These are phyloP conservation scores for Beroe forskalii DNA, from an alignment of 37 sponge, comb jelly and placozoan genomes.

Conservation along the genomic window DNA sequence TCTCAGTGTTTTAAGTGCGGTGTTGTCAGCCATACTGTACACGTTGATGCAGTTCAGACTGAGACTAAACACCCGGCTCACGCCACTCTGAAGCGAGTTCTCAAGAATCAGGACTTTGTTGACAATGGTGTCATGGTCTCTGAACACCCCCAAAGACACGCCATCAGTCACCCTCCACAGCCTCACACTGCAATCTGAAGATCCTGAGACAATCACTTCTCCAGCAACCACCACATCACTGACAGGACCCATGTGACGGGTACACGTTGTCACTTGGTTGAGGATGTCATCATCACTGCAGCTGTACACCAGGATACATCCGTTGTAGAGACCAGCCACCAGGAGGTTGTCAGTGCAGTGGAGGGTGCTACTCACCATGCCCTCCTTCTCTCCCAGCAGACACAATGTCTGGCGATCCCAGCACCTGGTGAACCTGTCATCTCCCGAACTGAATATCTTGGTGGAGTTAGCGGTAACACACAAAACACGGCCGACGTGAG, in stretches of 20 bases:
- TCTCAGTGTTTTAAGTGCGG: background rate
- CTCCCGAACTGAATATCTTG: background rate
- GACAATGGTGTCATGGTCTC: slow-evolving; percentile 42
- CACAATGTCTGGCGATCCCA: background rate
- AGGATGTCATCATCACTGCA: background rate
- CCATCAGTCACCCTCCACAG: slow-evolving; percentile 1
- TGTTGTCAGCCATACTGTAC: background rate
- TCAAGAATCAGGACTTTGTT: background rate
- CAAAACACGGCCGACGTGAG: slow-evolving; percentile 18
- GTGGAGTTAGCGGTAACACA: background rate
- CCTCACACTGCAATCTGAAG: slow-evolving; percentile 36
- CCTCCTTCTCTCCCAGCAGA: background rate
- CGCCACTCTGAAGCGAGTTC: background rate
- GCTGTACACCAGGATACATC: background rate
- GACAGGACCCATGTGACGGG: slow-evolving; percentile 60
- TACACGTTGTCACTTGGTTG: background rate
- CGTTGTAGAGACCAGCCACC: slow-evolving; percentile 11
- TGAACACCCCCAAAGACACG: background rate
- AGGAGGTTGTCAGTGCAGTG: slow-evolving; percentile 2
- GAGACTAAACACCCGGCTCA: background rate
- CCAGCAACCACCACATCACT: background rate
- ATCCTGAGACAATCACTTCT: slow-evolving; percentile 28
- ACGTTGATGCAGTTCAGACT: slow-evolving; percentile 1
- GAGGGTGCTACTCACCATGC: background rate
- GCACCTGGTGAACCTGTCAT: slow-evolving; percentile 11